Conservation (phyloP, 2,888 invertebrate genomes). For the Morpho achilles region DNA sequence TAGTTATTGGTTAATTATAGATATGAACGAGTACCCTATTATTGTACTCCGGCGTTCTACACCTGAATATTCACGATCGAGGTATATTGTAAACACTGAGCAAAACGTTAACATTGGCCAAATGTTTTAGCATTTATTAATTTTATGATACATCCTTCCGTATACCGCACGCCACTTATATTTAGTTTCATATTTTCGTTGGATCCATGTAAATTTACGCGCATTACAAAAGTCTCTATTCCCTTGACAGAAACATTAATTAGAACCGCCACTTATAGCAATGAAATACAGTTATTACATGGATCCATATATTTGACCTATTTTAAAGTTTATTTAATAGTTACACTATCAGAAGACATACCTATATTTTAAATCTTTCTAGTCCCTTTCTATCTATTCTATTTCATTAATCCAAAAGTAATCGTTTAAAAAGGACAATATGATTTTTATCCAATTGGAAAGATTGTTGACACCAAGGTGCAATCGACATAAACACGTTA, state of each 20-base stretch:
- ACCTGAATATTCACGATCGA: slow-evolving; percentile 18
- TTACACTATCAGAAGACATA: too few species aligned
- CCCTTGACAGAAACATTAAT: slow-evolving; percentile 43
- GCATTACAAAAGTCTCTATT: slow-evolving; percentile 18
- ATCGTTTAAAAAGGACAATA: too few species aligned
- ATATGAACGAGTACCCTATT: slow-evolving; percentile 12
- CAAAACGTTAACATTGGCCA: slow-evolving; percentile 25
- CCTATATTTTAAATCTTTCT: too few species aligned
- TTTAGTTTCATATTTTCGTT: slow-evolving; percentile 21
- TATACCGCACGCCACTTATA: slow-evolving; percentile 21
- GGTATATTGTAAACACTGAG: slow-evolving; percentile 25
- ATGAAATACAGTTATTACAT: slow-evolving; percentile 3
- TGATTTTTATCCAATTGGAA: too few species aligned
- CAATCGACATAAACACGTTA: too few species aligned
- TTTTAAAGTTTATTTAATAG: too few species aligned
- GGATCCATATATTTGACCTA: too few species aligned
- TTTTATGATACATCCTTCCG: slow-evolving; percentile 24
- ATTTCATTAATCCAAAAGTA: too few species aligned
- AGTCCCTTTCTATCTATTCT: too few species aligned
- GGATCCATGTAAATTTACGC: slow-evolving; percentile 18
- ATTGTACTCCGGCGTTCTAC: slow-evolving; percentile 6
- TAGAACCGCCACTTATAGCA: slow-evolving; percentile 50
- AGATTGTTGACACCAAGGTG: too few species aligned
- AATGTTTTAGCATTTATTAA: slow-evolving; percentile 27
- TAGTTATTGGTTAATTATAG: slow-evolving; percentile 20